phyloP scores from a whole-genome alignment of 2,113 vertebrate species.

The Xerus inauris region DNA sequence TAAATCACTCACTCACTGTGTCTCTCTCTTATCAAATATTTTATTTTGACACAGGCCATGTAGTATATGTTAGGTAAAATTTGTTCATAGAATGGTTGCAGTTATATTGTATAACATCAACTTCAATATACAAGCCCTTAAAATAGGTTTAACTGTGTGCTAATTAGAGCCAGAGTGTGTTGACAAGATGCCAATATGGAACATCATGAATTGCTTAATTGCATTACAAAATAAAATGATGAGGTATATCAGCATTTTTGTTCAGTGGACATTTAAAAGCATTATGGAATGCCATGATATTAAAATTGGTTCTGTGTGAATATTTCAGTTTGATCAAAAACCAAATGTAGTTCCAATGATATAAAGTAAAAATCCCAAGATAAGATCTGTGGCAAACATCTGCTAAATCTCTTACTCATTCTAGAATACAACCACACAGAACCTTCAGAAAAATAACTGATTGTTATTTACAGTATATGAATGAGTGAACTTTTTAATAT shows the following conservation, averaged over 20 bases:
- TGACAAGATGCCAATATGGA: neutral
- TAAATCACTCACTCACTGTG: too few species aligned
- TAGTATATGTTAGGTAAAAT: slow-evolving; percentile 11
- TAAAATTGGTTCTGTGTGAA: slow-evolving; percentile 21
- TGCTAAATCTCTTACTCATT: neutral
- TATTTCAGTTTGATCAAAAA: neutral
- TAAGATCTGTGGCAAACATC: neutral
- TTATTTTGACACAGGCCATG: slow-evolving; percentile 16
- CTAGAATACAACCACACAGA: neutral
- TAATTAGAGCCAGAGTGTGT: slow-evolving; percentile 17
- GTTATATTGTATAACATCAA: slow-evolving; percentile 23
- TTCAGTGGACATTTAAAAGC: neutral
- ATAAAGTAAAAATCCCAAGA: neutral
- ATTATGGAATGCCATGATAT: neutral
- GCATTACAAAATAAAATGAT: slow-evolving; percentile 36
- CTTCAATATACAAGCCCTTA: slow-evolving; percentile 19
- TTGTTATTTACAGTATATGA: neutral
- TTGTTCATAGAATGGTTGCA: slow-evolving; percentile 18
- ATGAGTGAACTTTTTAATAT: neutral
- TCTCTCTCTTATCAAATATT: neutral
- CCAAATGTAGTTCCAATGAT: neutral
- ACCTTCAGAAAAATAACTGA: neutral
- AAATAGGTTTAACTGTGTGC: slow-evolving; percentile 35
- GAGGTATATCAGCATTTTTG: neutral
- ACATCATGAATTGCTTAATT: neutral